phyloP scores from a whole-genome alignment of 2,888 invertebrate genomes.

The Gisinianus flammeolus region DNA sequence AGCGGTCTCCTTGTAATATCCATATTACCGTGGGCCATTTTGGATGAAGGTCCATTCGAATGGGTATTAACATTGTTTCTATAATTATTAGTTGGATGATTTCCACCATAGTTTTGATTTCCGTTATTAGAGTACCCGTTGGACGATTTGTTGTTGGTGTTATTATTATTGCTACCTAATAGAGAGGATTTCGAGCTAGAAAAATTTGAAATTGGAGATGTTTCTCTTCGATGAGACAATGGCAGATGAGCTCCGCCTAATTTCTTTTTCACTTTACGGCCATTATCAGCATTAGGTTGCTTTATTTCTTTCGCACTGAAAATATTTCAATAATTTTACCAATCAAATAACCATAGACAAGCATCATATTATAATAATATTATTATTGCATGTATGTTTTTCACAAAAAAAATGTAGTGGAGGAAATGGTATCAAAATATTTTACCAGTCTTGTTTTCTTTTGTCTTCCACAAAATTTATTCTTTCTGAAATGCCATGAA shows the following conservation, averaged over 20 bases:
- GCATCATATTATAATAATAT: too few relatives aligned
- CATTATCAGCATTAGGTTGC: slow-evolving; percentile 86
- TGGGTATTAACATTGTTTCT: slow-evolving; percentile 36
- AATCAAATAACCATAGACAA: background rate
- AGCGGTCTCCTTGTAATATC: slow-evolving; percentile 77
- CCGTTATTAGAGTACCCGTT: slow-evolving; percentile 42
- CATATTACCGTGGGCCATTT: slow-evolving; percentile 29
- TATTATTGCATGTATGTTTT: too few relatives aligned
- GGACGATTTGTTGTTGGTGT: slow-evolving; percentile 48
- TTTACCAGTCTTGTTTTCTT: slow-evolving; percentile 89
- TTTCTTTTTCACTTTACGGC: slow-evolving; percentile 83
- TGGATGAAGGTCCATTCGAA: slow-evolving; percentile 22
- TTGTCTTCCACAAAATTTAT: slow-evolving; percentile 92
- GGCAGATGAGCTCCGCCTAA: slow-evolving; percentile 50
- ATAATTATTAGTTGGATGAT: slow-evolving; percentile 16
- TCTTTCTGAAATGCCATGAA: too few relatives aligned
- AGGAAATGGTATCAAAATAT: too few relatives aligned
- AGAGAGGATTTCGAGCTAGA: slow-evolving; percentile 46
- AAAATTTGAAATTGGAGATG: slow-evolving; percentile 51
- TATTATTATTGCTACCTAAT: slow-evolving; percentile 39
- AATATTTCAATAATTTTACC: slow-evolving; percentile 13
- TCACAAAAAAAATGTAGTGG: too few relatives aligned
- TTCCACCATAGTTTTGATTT: background rate
- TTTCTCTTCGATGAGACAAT: slow-evolving; percentile 52
- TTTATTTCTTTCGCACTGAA: slow-evolving; percentile 91